phyloP scores from a whole-genome alignment of 2,797 vertebrate genomes.

The Sciurus carolinensis region DNA sequence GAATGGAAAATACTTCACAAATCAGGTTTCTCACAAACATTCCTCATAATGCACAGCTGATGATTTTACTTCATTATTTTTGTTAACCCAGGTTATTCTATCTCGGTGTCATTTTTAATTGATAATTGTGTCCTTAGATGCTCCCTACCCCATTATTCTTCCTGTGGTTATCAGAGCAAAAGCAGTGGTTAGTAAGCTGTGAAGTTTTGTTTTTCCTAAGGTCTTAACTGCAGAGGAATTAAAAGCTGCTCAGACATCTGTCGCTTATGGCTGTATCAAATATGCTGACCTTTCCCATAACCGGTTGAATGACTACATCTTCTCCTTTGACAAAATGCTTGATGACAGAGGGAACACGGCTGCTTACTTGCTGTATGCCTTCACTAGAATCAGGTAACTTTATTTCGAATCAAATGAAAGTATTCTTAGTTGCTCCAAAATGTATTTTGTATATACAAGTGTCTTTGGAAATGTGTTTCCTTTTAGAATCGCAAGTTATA shows the following conservation, averaged over 20 bases:
- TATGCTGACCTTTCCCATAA: slow-evolving; percentile 98
- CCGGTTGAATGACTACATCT: slow-evolving; percentile 97
- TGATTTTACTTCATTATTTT: background rate
- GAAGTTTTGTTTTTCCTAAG: slow-evolving; percentile 85
- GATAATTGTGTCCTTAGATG: background rate
- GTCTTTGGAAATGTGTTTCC: background rate
- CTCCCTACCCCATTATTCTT: background rate
- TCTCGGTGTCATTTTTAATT: background rate
- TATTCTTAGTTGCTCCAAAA: background rate
- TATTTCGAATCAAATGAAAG: background rate
- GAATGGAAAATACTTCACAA: background rate
- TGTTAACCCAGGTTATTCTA: background rate
- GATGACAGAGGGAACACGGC: slow-evolving; percentile 98
- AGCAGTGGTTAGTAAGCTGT: background rate
- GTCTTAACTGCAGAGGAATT: slow-evolving; percentile 95
- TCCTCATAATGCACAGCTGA: background rate
- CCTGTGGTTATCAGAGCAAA: background rate
- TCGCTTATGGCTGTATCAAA: slow-evolving; percentile 97
- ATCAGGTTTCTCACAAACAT: background rate
- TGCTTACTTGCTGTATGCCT: slow-evolving; percentile 97
- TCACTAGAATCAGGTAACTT: slow-evolving; percentile 96
- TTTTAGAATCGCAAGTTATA: background rate
- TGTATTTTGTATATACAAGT: background rate
- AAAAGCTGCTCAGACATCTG: slow-evolving; percentile 93
- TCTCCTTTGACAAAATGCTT: slow-evolving; percentile 99